Evolutionary conservation across 2,113 vertebrate species (phyloP), one percentile per base, ranked within the genome.

Genomic region (Cyprichromis sp.): DNA sequence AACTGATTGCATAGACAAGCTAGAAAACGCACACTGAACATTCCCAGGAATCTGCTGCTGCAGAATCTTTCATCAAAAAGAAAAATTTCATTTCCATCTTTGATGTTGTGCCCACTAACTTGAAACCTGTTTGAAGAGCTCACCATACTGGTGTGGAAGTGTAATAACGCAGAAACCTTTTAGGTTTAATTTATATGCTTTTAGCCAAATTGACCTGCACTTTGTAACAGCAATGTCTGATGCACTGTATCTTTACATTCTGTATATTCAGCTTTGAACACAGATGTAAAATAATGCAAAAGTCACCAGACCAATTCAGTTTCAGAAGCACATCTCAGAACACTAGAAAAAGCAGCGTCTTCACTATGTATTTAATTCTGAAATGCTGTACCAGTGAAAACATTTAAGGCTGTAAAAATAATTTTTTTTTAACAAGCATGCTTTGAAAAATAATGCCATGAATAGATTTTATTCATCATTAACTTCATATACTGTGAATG

Each of bases 11-110:
- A 26, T 3, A 45, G 12, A 78, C 14, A 66, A 55, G 82, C 82
- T 38, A 57, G 38, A 53, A 66, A 86, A 61, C 17, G 21, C 29
- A 61, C 71, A 63, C 61, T 36, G n/a, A 87, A 80, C 73, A 89
- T 85, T 71, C 26, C 17, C 26, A 63, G 68, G 82, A 91, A 68
- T 38, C 63, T 8, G 36, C 12, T 80, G 76, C 40, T 53, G 68
- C 40, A 57, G 47, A 61, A 53, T 31, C 26, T 50, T 80, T 55
- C 68, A 31, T 73, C 71, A 40, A 10, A 55, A 80, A 13, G 31
- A 79, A 81, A 85, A 73, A 26, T 45, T 78, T 59, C 24, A 45
- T 73, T 47, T 78, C 71, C 16, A 31, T 11, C 17, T 53, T 45
- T 47, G 31, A 52, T 19, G 12, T 19, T 66, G 45, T 31, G 42